These are phyloP conservation scores for Gymnobelideus leadbeateri DNA, from an alignment of 2,113 vertebrate genomes.

Conservation along the genomic window DNA sequence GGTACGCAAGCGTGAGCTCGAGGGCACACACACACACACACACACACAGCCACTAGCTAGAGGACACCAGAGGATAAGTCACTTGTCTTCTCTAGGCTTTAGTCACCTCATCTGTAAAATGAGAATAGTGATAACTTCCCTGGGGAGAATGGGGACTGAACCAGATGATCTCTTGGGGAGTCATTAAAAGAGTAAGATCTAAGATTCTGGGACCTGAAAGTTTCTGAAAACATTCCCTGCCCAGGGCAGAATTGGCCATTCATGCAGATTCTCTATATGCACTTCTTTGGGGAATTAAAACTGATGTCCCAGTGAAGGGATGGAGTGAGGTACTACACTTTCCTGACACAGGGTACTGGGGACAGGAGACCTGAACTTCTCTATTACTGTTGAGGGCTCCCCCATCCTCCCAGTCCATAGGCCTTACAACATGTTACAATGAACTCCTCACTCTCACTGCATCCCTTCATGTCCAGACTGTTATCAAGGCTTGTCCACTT, in stretches of 20 bases:
- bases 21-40: too few relatives aligned
- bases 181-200: slow-evolving; percentile 17
- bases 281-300: neutral
- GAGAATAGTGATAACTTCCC: neutral
- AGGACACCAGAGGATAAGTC: neutral
- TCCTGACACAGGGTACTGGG: neutral
- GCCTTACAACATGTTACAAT: neutral
- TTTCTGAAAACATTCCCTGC: neutral
- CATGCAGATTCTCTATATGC: neutral
- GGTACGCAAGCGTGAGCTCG: too few relatives aligned
- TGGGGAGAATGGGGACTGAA: neutral
- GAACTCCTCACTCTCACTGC: neutral
- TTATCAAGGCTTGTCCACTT: neutral
- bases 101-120: slow-evolving; percentile 4
- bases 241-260: neutral
- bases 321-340: too few relatives aligned
- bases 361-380: neutral
- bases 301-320: neutral
- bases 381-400: neutral
- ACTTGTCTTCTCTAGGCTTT: neutral
- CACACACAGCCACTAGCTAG: neutral
- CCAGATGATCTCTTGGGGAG: slow-evolving; percentile 23
- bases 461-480: neutral
- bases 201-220: slow-evolving; percentile 13
- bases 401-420: neutral